phyloP scores from a whole-genome alignment of 2,888 invertebrate species.

The Acanthosepion lycidas region DNA sequence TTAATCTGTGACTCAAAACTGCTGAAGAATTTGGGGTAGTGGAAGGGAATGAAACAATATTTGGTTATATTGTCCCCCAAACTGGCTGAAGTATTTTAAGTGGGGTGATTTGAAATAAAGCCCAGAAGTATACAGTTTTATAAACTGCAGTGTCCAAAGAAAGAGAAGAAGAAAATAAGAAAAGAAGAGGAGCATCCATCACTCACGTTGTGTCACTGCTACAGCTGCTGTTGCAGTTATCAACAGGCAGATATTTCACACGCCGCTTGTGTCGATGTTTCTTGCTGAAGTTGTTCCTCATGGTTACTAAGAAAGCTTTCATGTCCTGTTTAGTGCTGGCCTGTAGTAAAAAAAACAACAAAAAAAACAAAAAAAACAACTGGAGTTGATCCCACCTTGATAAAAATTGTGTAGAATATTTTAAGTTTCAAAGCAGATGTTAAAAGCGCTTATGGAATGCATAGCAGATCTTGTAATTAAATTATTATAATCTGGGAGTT shows the following conservation, averaged over 20 bases:
- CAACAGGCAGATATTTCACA: slow-evolving; percentile 69
- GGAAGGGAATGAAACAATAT: no score
- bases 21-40: no score
- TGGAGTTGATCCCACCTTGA: no score
- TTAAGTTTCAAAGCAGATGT: no score
- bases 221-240: slow-evolving; percentile 53
- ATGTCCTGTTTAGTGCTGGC: slow-evolving; percentile 75
- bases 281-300: slow-evolving; percentile 74
- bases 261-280: slow-evolving; percentile 64
- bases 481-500: neutral
- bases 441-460: no score
- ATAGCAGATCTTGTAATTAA: no score
- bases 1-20: no score
- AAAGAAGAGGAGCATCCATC: neutral
- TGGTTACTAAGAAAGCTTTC: slow-evolving; percentile 74
- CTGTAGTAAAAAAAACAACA: slow-evolving; percentile 60
- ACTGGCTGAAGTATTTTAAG: no score
- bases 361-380: neutral
- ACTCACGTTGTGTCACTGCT: slow-evolving; percentile 42
- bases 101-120: no score
- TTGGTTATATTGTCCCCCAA: no score
- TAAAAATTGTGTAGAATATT: no score
- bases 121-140: neutral
- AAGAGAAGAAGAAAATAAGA: neutral
- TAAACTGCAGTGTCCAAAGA: accelerated